phyloP scores from a whole-genome alignment of 1,140 invertebrate species.

The Aphelinus certus region DNA sequence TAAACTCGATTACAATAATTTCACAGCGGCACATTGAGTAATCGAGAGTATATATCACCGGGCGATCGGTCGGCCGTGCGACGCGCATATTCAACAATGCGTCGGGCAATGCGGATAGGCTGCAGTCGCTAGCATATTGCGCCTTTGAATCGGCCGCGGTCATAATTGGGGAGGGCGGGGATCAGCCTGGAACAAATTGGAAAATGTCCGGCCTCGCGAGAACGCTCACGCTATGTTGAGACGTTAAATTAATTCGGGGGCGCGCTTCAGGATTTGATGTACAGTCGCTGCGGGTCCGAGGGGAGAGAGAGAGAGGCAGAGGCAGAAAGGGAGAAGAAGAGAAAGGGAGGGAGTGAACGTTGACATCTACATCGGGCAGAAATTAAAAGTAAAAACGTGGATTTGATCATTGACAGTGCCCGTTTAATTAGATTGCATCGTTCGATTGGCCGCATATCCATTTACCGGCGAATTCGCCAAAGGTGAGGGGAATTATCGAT shows the following conservation, averaged over 20 bases:
- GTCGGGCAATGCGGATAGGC: not conserved
- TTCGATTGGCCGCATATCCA: constrained; percentile 6
- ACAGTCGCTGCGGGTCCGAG: not conserved
- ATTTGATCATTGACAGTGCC: constrained; percentile 9
- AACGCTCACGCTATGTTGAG: constrained; percentile 14
- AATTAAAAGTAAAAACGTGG: constrained; percentile 40
- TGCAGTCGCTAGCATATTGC: not conserved
- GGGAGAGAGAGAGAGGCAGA: not conserved
- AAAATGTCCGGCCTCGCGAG: constrained; percentile 31
- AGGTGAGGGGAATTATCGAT: constrained; percentile 2
- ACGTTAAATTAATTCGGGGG: constrained; percentile 36
- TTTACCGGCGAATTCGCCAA: not conserved
- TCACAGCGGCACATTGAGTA: constrained; percentile 20
- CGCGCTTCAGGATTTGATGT: constrained; percentile 21
- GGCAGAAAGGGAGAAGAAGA: constrained; percentile 1
- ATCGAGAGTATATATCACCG: constrained; percentile 18
- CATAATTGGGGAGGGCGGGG: constrained; percentile 23
- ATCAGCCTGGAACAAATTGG: constrained; percentile 33
- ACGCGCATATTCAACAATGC: not conserved
- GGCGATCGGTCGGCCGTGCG: not conserved
- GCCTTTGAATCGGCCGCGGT: not conserved
- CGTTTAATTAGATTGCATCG: constrained; percentile 38
- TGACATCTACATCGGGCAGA: constrained; percentile 24
- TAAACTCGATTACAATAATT: not conserved
- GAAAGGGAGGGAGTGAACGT: not conserved